These are phyloP conservation scores for Dicycla oo DNA, from an alignment of 2,888 invertebrate genomes.

Conservation along the genomic window DNA sequence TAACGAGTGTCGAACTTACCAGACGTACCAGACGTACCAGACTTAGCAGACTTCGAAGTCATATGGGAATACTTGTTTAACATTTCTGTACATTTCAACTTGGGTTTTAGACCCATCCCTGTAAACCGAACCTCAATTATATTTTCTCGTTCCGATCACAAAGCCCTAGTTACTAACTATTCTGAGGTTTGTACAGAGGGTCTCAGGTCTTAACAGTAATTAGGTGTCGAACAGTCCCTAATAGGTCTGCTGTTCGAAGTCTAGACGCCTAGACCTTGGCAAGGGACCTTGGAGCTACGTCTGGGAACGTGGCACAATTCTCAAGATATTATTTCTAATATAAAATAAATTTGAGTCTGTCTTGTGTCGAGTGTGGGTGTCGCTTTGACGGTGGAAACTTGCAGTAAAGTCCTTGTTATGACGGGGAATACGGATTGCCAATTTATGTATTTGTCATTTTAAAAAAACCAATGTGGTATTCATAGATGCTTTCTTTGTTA, in stretches of 20 bases:
- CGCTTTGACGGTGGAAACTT: conserved; percentile 15
- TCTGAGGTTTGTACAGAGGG: conserved; percentile 41
- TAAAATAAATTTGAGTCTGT: conserved; percentile 39
- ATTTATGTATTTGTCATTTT: neutral
- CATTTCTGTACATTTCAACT: conserved; percentile 21
- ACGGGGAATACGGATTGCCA: conserved; percentile 1
- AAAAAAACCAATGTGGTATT: neutral
- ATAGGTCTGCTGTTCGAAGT: conserved; percentile 62
- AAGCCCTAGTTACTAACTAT: conserved; percentile 22
- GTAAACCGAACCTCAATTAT: conserved; percentile 34
- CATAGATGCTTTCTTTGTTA: neutral
- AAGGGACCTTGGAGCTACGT: conserved; percentile 66
- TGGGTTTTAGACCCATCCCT: neutral
- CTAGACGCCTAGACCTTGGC: conserved; percentile 74
- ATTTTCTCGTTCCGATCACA: conserved; percentile 38
- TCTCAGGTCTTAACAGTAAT: conserved; percentile 65
- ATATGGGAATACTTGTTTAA: conserved; percentile 30
- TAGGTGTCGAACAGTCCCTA: conserved; percentile 63
- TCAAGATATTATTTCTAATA: conserved; percentile 53
- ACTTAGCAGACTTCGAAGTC: conserved; percentile 39
- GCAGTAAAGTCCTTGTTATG: conserved; percentile 5
- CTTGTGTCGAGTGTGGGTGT: conserved; percentile 22
- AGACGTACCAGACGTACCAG: conserved; percentile 31
- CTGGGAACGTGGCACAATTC: conserved; percentile 54
- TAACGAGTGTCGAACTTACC: too few relatives aligned